Evolutionary conservation across 2,888 invertebrate species (phyloP), one percentile per base, ranked within the genome.

Genomic region (Meandrusa payeni): DNA sequence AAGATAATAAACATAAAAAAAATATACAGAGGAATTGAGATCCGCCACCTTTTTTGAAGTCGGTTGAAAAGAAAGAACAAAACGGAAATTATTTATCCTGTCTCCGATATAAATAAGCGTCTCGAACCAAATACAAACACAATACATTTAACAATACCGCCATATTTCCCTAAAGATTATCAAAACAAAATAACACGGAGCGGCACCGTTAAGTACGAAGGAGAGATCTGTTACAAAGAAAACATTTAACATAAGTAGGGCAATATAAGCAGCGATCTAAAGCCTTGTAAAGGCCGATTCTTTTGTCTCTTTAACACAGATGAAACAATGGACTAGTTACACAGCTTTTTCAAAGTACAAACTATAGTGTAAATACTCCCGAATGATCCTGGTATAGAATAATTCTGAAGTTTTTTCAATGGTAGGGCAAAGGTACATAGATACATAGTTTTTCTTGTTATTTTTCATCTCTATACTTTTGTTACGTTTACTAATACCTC

Each of bases 241-340:
- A 48, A 49, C 26, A 47, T 24, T 38, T 23, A 34, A 36, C 31
- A 45, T 53, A 52, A 57, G 48, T 52, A 50, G 53, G 48, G 43
- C 46, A 56, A 47, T 45, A 47, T 49, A 49, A 49, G 48, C 49
- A 50, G 34, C 48, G 43, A 47, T 48, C 39, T 37, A 44, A 5
- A 33, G 39, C 53, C 57, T 59, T 59, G 54, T 59, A 60, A 60
- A 44, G 55, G 61, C 53, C 57, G 54, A 48, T 36, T 51, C 57
- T 59, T 59, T 64, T 60, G 58, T 57, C 43, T 24, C 33, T 20
- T 19, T 28, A 34, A 23, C 37, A 29, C 27, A 51, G 51, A 52
- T 61, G 54, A 69, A 63, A 64, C 64, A 64, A 69, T 58, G 40
- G 40, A 10, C 6, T 10, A 1, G 1, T 11, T 2, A 12, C 4